Base-by-base conservation (phyloP, 2,113 vertebrate genomes). In the Vidua macroura region DNA sequence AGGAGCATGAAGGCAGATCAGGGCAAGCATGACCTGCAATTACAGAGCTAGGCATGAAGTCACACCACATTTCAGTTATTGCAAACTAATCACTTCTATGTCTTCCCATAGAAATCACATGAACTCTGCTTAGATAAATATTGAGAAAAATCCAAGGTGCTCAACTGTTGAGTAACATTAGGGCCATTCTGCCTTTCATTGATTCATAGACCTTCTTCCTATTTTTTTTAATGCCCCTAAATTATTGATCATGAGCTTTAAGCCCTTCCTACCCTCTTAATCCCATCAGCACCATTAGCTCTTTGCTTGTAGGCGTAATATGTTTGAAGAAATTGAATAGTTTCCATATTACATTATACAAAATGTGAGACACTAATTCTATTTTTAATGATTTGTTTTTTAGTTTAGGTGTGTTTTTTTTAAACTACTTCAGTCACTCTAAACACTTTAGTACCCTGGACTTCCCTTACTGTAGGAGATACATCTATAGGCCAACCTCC, bases 361-460 rank as follows among this genome's bases (percentile, higher is more conserved):
- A 46, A 64, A 83, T 37, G 60, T 52, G 72, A 67, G 77, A 72
- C 18, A 39, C 56, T 88, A 95, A 90, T 86, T 90, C 76, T 83
- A 86, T 86, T 93, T 85, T 64, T 80, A 95, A 92, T 85, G 53
- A 86, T 95, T 94, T 93, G 33, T 7, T 87, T 87, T 91, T 84
- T 76, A 28, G 41, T 86, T 92, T 66, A 62, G 64, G 62, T 78
- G 56, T 19, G 0, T 0, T 0, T 67, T 84, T 91, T 69, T 86
- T 15, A 41, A 88, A 66, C 52, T 86, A n/a, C 64, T 92, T 90
- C 33, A 55, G 49, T 84, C 27, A 60, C 27, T 91, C 77, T 55
- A 56, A 88, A 72, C 39, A 48, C n/a, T 91, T 67, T 8, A 77
- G 53, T 70, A 70, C 22, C 13, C 37, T 52, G 21, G 33, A 86